Evolutionary conservation across 2,888 invertebrate species (phyloP).

Genomic region (Catonia carolina): DNA sequence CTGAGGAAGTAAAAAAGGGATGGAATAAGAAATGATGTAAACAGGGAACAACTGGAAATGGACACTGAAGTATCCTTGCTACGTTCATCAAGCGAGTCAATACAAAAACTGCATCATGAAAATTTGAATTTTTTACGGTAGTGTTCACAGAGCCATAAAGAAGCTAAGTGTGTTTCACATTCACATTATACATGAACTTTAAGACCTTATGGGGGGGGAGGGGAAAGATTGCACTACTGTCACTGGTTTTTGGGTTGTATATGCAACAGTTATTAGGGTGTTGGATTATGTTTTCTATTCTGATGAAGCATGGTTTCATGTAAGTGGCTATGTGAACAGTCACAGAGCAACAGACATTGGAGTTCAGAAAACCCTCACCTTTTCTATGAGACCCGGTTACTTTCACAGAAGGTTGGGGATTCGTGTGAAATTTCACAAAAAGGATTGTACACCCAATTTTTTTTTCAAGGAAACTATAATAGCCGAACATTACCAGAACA

Average conservation of each 20-base stretch:
- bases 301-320: constrained; percentile 31
- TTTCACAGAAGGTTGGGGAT: constrained; percentile 20
- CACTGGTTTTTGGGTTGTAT: background rate
- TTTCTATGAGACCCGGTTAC: constrained; percentile 15
- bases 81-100: background rate
- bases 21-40: too few species aligned
- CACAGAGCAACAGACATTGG: constrained; percentile 28
- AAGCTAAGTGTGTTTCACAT: background rate
- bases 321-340: constrained; percentile 26
- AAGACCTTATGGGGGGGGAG: background rate
- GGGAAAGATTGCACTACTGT: background rate
- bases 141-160: background rate
- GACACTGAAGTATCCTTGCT: background rate
- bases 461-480: constrained; percentile 15
- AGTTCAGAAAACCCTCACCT: constrained; percentile 17
- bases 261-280: background rate
- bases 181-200: background rate
- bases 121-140: background rate
- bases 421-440: constrained; percentile 16
- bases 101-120: background rate
- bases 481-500: constrained; percentile 11
- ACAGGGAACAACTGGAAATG: too few species aligned
- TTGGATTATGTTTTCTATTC: constrained; percentile 23
- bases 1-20: too few species aligned
- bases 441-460: constrained; percentile 12